A percentile compares a stretch with the other conserved stretches of the same genome.
phyloP scores from a whole-genome alignment of 2,797 vertebrate species.

The Leptodactylus fallax region DNA sequence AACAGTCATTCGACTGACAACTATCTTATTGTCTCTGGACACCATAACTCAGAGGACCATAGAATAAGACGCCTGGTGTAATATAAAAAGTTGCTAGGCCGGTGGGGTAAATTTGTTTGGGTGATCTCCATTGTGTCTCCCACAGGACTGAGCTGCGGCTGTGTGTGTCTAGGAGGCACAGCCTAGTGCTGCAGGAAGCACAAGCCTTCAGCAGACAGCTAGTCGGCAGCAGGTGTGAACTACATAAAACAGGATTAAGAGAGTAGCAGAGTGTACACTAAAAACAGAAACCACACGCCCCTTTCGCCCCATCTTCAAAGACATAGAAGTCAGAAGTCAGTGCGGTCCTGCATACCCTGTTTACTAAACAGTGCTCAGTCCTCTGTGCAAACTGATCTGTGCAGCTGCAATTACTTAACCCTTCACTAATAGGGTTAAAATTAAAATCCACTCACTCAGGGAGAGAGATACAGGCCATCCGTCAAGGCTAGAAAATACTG shows the following conservation, averaged over 20 bases:
- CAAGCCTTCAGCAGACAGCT: conserved; percentile 73
- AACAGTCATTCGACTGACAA: not conserved
- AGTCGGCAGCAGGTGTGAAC: conserved; percentile 81
- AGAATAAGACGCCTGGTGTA: conserved; percentile 16
- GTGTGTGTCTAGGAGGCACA: conserved; percentile 22
- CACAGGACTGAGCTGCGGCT: not conserved
- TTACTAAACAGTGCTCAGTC: conserved; percentile 75
- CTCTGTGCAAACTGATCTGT: conserved; percentile 49
- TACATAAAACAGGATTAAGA: conserved; percentile 83
- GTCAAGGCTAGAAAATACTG: not conserved
- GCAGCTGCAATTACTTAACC: conserved; percentile 41
- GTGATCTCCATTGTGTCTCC: not conserved
- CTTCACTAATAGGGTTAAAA: conserved; percentile 16
- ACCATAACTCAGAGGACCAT: too few species aligned
- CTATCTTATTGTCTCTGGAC: not conserved
- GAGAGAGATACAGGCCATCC: not conserved
- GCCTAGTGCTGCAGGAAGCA: conserved; percentile 70
- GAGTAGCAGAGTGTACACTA: conserved; percentile 78
- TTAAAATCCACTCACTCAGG: not conserved
- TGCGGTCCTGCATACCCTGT: conserved; percentile 65
- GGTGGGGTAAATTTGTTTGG: not conserved
- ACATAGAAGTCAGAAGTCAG: conserved; percentile 68
- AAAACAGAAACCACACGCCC: conserved; percentile 79
- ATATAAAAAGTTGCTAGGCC: conserved; percentile 6
- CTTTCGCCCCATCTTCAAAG: conserved; percentile 70